Evolutionary conservation across 2,113 vertebrate species (phyloP).

Genomic region (Alaudala cheleensis): DNA sequence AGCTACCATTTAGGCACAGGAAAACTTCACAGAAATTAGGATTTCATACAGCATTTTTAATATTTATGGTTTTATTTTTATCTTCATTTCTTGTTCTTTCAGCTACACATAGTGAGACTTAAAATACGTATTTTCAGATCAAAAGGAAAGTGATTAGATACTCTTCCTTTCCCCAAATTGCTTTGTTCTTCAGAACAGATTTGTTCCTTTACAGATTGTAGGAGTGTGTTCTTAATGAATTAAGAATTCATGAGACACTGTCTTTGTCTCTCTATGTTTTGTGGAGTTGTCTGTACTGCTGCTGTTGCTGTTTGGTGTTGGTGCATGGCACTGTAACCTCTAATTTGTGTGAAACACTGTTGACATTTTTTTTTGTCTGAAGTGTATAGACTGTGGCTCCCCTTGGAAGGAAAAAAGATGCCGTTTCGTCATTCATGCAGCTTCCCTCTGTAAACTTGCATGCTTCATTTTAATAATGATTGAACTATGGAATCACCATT

Average conservation of each 20-base stretch:
- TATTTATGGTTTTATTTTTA: background rate
- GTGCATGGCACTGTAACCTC: background rate
- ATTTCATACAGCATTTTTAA: background rate
- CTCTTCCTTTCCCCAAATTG: background rate
- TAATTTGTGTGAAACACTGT: background rate
- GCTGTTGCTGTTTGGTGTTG: background rate
- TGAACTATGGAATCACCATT: background rate
- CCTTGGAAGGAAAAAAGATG: background rate
- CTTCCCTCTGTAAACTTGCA: background rate
- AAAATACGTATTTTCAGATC: conserved; percentile 7
- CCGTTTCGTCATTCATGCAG: background rate
- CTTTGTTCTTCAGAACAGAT: background rate
- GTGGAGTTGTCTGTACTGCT: background rate
- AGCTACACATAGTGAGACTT: background rate
- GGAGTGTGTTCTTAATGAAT: background rate
- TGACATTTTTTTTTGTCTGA: background rate
- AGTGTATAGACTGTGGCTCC: background rate
- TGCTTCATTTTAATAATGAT: background rate
- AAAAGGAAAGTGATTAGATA: background rate
- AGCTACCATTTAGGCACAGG: background rate
- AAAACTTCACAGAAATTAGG: background rate
- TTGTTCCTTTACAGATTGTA: conserved; percentile 1
- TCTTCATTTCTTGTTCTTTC: background rate
- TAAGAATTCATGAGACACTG: background rate
- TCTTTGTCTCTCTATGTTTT: background rate